Base-by-base conservation (phyloP, 2,888 invertebrate genomes). In the Dichetophora obliterata region DNA sequence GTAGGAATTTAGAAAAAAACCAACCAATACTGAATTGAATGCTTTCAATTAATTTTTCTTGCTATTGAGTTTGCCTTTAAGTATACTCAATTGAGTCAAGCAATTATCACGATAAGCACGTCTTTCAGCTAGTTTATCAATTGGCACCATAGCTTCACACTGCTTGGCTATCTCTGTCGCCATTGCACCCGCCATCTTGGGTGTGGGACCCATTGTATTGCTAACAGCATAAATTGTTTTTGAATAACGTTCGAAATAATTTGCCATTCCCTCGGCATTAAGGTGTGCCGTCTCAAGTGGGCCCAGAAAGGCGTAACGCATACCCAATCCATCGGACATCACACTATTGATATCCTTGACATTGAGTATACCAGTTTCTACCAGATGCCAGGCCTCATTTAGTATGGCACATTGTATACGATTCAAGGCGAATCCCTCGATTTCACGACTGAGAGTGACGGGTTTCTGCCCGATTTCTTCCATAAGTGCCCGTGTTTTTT, bases 271-370 rank as follows among this genome's bases (percentile, higher is more conserved):
- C 89, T 96, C 95, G 16, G 98, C 98, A 88, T 99, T 99, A 78
- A 98, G 91, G 89, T 98, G 98, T 0, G 96, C 95, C 0, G 97
- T 97, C 91, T 98, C 98, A 80, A 98, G 90, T 0, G 97, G 95
- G 3, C 99, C 99, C 78, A 98, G 91, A 90, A 98, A 98, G 8
- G 98, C 98, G 87, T 98, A 99, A 69, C 98, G 92, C 92, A 96
- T 95, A 14, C 98, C 98, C 54, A 99, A 92, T 11, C 98, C 98
- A 86, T 96, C 95, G 0, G 95, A 95, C 92, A 98, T 98, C 0
- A 98, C 97, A 83, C 94, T 94, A 86, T 99, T 98, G 4, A 98
- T 91, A 86, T 98, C 98, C 83, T 94, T 92, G 0, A 95, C 96
- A 85, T 93, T 92, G 19, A 98, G 91, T n/a, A 98, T 91, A 24